Conservation (phyloP, 2,888 invertebrate genomes). For the Caenorhabditis plicata region DNA sequence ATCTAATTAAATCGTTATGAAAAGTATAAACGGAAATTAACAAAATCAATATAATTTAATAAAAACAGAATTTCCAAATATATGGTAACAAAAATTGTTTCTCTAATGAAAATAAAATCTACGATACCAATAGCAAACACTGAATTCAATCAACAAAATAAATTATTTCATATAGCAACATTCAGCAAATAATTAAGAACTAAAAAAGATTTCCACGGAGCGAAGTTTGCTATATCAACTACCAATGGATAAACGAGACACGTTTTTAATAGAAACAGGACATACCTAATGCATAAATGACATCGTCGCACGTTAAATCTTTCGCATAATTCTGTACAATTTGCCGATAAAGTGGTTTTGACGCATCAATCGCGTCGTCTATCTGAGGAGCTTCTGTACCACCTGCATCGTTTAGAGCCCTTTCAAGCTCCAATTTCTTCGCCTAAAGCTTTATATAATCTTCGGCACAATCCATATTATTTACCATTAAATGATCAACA, state of each 20-base stretch:
- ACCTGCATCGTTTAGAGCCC: conserved; percentile 73
- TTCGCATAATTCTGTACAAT: conserved; percentile 70
- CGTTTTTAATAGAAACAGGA: background rate
- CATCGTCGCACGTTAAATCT: conserved; percentile 96
- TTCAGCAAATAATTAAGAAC: no score
- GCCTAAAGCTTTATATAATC: conserved; percentile 70
- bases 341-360: conserved; percentile 51
- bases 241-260: background rate
- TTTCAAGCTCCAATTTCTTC: conserved; percentile 82
- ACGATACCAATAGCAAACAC: no score
- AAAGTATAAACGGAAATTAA: no score
- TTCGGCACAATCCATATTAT: background rate
- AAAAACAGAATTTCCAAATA: no score
- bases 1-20: no score
- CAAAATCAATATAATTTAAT: no score
- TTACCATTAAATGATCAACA: conserved; percentile 36
- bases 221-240: no score
- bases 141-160: no score
- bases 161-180: no score
- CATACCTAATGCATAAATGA: conserved; percentile 95
- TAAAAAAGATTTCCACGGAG: no score
- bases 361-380: conserved; percentile 70
- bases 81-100: no score
- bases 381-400: conserved; percentile 75
- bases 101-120: no score